These are phyloP conservation scores for Perognathus longimembris DNA, from an alignment of 2,113 vertebrate species.

Conservation along the genomic window DNA sequence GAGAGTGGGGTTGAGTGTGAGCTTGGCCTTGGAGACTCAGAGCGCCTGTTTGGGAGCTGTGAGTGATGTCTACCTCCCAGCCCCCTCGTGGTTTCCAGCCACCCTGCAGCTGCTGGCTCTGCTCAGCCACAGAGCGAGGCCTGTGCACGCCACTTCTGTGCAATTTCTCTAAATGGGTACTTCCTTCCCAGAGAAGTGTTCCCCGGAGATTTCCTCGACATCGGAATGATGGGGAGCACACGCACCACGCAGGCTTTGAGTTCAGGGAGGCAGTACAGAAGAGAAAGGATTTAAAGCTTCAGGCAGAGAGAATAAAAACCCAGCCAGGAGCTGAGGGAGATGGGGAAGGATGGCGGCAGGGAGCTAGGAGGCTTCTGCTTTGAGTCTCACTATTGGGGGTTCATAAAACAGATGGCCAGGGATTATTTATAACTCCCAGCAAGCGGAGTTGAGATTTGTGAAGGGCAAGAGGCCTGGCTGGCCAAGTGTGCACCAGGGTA, in stretches of 20 bases:
- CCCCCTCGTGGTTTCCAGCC: neutral
- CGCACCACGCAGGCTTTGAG: neutral
- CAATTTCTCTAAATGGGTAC: constrained; percentile 52
- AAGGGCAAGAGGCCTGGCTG: constrained; percentile 12
- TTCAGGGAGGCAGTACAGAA: neutral
- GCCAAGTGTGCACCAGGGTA: neutral
- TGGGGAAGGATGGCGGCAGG: neutral
- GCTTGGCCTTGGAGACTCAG: neutral
- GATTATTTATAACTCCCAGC: constrained; percentile 65
- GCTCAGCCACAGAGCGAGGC: neutral
- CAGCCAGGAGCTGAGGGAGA: constrained; percentile 56
- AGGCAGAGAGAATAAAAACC: constrained; percentile 33
- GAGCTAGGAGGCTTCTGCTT: constrained; percentile 45
- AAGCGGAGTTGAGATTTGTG: constrained; percentile 54
- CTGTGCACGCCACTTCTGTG: neutral
- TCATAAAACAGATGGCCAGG: constrained; percentile 45
- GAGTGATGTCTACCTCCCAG: neutral
- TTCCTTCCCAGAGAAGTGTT: constrained; percentile 48
- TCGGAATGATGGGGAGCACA: neutral
- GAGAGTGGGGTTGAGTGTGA: neutral
- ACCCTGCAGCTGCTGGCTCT: neutral
- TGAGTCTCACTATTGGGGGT: constrained; percentile 49
- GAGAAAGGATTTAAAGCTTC: constrained; percentile 10
- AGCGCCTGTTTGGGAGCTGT: neutral
- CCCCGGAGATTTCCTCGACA: constrained; percentile 48